Evolutionary conservation across 2,113 vertebrate species (phyloP).

Genomic region (Maccullochella peelii): DNA sequence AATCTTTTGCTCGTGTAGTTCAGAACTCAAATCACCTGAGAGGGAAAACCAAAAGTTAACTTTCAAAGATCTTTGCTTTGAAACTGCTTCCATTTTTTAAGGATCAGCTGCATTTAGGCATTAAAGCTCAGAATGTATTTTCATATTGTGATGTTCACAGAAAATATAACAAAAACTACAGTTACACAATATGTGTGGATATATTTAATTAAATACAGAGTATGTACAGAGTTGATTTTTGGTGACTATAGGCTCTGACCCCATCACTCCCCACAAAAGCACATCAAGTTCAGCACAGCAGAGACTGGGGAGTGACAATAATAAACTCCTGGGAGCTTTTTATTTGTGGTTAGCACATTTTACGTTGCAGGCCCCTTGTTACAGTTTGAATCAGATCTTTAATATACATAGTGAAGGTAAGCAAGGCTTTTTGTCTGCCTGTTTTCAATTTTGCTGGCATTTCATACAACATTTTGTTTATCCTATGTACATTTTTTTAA

Average conservation of each 20-base stretch:
- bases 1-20: conserved; percentile 2
- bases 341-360: neutral
- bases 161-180: neutral
- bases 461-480: neutral
- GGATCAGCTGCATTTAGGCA: neutral
- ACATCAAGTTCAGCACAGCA: neutral
- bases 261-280: neutral
- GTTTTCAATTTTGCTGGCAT: neutral
- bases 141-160: neutral
- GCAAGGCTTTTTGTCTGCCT: neutral
- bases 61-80: neutral
- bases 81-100: neutral
- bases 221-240: neutral
- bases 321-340: neutral
- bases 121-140: neutral
- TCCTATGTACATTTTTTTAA: neutral
- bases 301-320: neutral
- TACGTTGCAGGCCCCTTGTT: neutral
- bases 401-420: neutral
- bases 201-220: neutral
- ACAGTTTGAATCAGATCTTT: neutral
- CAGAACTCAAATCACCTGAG: conserved; percentile 36
- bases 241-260: neutral
- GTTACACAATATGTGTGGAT: neutral
- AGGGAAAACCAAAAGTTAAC: neutral